phyloP scores from a whole-genome alignment of 2,797 vertebrate genomes.

The Melanotaenia pygmaea region DNA sequence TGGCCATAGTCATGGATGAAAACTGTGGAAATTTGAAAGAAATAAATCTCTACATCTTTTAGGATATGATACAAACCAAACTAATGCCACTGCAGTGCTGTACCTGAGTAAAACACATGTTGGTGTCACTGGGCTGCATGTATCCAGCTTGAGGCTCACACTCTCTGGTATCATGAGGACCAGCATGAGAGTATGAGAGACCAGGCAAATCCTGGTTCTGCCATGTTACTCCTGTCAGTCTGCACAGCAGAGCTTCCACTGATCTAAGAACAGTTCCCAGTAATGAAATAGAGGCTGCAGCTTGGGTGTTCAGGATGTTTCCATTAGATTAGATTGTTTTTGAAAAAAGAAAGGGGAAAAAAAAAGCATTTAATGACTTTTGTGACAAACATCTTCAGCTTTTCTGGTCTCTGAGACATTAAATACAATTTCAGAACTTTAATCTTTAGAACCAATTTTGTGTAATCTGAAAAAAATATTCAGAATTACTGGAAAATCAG shows the following conservation, averaged over 20 bases:
- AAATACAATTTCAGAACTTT: background rate
- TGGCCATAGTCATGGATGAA: slow-evolving; percentile 64
- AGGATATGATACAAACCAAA: slow-evolving; percentile 5
- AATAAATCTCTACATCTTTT: background rate
- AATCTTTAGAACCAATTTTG: background rate
- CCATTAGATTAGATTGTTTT: background rate
- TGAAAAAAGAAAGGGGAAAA: too few species aligned
- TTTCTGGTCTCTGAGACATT: background rate
- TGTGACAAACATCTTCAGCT: background rate
- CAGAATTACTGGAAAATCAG: background rate
- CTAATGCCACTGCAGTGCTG: background rate
- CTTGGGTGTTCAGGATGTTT: slow-evolving; percentile 33
- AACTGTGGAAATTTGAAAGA: slow-evolving; percentile 35
- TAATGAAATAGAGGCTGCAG: slow-evolving; percentile 64
- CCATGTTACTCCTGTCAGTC: slow-evolving; percentile 71
- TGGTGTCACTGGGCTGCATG: slow-evolving; percentile 38
- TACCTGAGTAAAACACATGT: slow-evolving; percentile 62
- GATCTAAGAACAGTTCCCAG: slow-evolving; percentile 77
- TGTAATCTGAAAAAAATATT: background rate
- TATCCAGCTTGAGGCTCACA: slow-evolving; percentile 62
- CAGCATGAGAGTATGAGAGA: slow-evolving; percentile 22
- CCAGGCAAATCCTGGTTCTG: slow-evolving; percentile 64
- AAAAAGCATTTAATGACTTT: background rate
- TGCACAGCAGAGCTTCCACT: slow-evolving; percentile 74
- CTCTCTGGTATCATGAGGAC: slow-evolving; percentile 54